A percentile compares a stretch with the other conserved stretches of the same genome.
Conservation (phyloP, 2,888 invertebrate species). For the Abrostola tripartita region DNA sequence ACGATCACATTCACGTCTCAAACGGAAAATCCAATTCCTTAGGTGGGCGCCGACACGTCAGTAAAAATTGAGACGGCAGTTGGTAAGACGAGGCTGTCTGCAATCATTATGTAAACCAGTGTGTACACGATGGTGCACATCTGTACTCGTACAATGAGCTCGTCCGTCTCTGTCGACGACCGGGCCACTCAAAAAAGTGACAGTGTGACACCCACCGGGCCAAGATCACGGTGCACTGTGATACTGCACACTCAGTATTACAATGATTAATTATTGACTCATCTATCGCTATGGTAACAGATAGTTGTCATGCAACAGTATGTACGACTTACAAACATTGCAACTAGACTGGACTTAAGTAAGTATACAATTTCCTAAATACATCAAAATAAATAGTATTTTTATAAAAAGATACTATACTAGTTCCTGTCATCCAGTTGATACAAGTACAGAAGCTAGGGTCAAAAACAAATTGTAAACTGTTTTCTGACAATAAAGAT, state of each 20-base stretch:
- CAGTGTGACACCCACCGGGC: slow-evolving; percentile 39
- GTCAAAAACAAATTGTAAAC: too few species aligned
- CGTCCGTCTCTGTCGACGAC: slow-evolving; percentile 60
- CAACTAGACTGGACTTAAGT: too few species aligned
- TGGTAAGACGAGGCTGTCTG: slow-evolving; percentile 28
- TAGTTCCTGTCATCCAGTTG: too few species aligned
- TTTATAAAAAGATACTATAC: too few species aligned
- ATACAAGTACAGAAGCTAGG: too few species aligned
- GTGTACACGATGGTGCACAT: slow-evolving; percentile 46
- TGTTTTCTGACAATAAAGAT: too few species aligned
- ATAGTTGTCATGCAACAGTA: slow-evolving; percentile 2
- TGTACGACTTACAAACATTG: background rate
- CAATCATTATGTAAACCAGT: slow-evolving; percentile 43
- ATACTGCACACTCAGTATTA: slow-evolving; percentile 40
- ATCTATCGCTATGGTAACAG: slow-evolving; percentile 21
- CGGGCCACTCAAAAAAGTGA: slow-evolving; percentile 48
- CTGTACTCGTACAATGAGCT: slow-evolving; percentile 64
- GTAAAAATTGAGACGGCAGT: slow-evolving; percentile 30
- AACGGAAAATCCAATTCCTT: slow-evolving; percentile 41
- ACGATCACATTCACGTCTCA: slow-evolving; percentile 1
- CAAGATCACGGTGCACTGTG: slow-evolving; percentile 30
- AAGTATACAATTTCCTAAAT: too few species aligned
- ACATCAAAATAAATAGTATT: too few species aligned
- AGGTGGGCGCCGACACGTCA: slow-evolving; percentile 32
- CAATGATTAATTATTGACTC: slow-evolving; percentile 26